phyloP scores from a whole-genome alignment of 2,113 vertebrate genomes.

The Alligator sinensis region DNA sequence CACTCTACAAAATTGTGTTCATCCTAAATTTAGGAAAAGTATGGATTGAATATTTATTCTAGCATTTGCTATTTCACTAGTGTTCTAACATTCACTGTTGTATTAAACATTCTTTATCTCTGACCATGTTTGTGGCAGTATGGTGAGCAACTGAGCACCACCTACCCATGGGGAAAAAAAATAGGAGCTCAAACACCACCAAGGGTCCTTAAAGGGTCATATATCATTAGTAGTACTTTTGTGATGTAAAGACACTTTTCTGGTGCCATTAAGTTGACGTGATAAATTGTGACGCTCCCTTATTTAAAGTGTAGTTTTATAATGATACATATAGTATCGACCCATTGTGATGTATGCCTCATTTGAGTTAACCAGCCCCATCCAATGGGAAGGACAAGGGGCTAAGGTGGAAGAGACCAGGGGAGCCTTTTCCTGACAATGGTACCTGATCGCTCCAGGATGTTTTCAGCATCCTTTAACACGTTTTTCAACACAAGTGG shows the following conservation, averaged over 20 bases:
- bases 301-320: no score
- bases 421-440: not conserved
- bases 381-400: not conserved
- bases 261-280: accelerated
- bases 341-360: no score
- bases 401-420: accelerated
- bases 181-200: accelerated
- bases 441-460: no score
- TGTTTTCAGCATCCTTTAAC: not conserved
- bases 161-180: not conserved
- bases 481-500: accelerated
- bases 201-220: not conserved
- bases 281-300: not conserved
- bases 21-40: not conserved
- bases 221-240: not conserved
- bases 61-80: not conserved
- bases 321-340: no score
- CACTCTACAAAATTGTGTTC: not conserved
- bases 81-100: not conserved
- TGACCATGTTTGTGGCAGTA: not conserved
- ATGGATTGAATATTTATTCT: not conserved
- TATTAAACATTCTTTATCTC: not conserved
- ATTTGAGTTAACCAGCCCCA: no score
- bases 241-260: accelerated
- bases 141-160: not conserved